Conservation (phyloP, 2,888 invertebrate species). For the Acronicta leporina region DNA sequence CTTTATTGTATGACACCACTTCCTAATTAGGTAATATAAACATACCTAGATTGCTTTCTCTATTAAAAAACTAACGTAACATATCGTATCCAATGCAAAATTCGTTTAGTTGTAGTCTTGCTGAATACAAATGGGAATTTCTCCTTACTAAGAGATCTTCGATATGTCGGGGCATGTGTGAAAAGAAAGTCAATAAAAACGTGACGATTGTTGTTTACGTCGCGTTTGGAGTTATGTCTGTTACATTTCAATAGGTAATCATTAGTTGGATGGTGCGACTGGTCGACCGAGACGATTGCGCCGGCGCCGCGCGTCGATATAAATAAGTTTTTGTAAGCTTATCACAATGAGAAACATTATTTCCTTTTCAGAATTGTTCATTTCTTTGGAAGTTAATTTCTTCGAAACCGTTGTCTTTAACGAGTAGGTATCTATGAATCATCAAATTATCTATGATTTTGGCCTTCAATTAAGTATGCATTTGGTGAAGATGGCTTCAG, state of each 20-base stretch:
- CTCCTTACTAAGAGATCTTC: constrained; percentile 79
- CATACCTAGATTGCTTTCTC: constrained; percentile 62
- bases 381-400: too few species aligned
- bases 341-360: too few species aligned
- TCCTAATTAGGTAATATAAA: constrained; percentile 67
- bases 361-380: too few species aligned
- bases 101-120: constrained; percentile 69
- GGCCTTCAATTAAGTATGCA: constrained; percentile 44
- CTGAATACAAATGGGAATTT: constrained; percentile 84
- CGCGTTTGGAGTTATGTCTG: constrained; percentile 52
- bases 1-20: constrained; percentile 46
- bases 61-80: constrained; percentile 67
- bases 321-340: constrained; percentile 18
- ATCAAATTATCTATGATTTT: constrained; percentile 42
- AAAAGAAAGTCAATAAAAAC: constrained; percentile 77
- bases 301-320: background rate
- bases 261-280: constrained; percentile 19
- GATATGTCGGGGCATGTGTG: constrained; percentile 70
- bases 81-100: constrained; percentile 73
- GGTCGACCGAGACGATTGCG: background rate
- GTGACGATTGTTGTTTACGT: constrained; percentile 62
- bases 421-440: constrained; percentile 27
- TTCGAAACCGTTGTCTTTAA: background rate
- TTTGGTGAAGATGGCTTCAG: constrained; percentile 27
- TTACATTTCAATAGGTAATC: constrained; percentile 59